phyloP scores from a whole-genome alignment of 2,113 vertebrate genomes.

The Prolemur simus region DNA sequence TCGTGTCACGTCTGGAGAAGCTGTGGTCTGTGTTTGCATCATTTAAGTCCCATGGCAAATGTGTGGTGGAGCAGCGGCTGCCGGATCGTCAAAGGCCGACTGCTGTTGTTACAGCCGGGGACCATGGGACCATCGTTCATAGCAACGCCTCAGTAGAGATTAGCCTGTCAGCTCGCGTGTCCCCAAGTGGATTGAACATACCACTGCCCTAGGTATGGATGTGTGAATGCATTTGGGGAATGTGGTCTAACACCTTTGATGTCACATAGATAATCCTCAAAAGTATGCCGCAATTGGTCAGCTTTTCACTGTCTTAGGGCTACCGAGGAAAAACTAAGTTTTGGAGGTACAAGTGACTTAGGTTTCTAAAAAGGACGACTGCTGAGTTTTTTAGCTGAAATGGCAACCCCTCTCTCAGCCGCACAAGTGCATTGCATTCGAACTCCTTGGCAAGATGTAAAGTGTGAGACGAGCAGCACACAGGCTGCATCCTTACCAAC shows the following conservation, averaged over 20 bases:
- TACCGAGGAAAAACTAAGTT: not conserved
- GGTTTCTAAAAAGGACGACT: not conserved
- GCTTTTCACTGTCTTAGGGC: not conserved
- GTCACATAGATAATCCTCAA: not conserved
- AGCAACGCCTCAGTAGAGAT: not conserved
- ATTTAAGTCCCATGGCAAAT: not conserved
- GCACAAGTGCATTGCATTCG: too few relatives aligned
- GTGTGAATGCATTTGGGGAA: rapidly evolving
- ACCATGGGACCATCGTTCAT: not conserved
- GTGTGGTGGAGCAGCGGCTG: not conserved
- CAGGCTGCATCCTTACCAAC: not conserved
- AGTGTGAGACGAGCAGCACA: not conserved
- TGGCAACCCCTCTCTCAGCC: not conserved
- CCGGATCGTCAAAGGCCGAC: too few relatives aligned
- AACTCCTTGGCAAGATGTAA: not conserved
- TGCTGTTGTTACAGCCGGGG: not conserved
- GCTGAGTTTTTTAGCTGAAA: not conserved
- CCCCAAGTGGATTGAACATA: not conserved
- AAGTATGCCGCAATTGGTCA: not conserved
- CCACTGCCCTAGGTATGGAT: rapidly evolving
- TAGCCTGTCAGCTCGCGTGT: not conserved
- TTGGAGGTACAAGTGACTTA: not conserved
- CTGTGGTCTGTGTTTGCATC: not conserved
- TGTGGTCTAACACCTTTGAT: not conserved
- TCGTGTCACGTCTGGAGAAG: not conserved